These are phyloP conservation scores for Conus betulinus DNA, from an alignment of 1,140 invertebrate genomes.

Conservation along the genomic window DNA sequence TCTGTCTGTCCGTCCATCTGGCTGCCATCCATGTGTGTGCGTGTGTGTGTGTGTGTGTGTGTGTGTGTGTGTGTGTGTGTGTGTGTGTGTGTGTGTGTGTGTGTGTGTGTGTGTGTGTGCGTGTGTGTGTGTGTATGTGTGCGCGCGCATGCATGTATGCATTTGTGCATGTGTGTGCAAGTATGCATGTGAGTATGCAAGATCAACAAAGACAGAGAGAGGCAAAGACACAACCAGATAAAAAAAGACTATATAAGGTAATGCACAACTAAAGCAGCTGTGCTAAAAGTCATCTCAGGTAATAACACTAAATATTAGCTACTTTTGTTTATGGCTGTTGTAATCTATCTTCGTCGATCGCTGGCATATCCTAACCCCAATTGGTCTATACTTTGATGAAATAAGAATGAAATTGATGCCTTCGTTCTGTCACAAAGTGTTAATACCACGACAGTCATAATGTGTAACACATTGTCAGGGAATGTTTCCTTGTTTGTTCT, in stretches of 20 bases:
- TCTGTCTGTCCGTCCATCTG: neutral
- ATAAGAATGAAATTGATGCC: too few relatives aligned
- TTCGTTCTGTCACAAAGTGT: too few relatives aligned
- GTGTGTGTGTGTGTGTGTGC: neutral
- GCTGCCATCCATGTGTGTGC: neutral
- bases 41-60: neutral
- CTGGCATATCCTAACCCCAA: too few relatives aligned
- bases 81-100: neutral
- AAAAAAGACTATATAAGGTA: neutral
- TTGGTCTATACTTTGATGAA: too few relatives aligned
- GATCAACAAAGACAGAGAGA: neutral
- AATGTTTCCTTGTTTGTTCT: too few relatives aligned
- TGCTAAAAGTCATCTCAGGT: neutral
- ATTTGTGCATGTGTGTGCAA: neutral
- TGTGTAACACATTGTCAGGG: too few relatives aligned
- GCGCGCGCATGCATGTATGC: neutral
- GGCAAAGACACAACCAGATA: neutral
- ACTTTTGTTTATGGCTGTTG: neutral
- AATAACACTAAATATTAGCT: neutral
- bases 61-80: neutral
- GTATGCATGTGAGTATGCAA: neutral
- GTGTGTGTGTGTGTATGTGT: neutral
- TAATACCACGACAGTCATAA: too few relatives aligned
- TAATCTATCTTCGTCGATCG: neutral
- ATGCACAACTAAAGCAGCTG: neutral